Evolutionary conservation across 2,888 invertebrate genomes (phyloP), one percentile per base, ranked within the genome.

Genomic region (Caenorhabditis sp.): DNA sequence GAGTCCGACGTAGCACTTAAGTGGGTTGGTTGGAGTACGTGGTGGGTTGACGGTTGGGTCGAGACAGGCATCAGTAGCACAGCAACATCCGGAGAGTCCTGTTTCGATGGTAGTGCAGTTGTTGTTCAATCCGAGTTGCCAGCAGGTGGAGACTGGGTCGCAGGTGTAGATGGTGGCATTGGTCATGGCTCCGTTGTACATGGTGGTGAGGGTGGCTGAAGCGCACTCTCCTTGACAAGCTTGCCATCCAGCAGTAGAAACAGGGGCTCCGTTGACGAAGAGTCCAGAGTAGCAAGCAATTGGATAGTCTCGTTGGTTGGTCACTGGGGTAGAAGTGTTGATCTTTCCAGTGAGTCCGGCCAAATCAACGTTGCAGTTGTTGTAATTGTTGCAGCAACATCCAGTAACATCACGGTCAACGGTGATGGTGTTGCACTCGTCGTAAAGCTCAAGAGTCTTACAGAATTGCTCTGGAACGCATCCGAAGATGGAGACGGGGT

Each of bases 1-100:
- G 31, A 86, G 56, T 74, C 87, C 87, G 16, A 87, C 87, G 73
- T 80, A 87, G 75, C 87, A 87, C 44, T 77, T 85, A 51, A 86
- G 81, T 41, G 77, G 77, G 75, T 84, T 85, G 47, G 47, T 26
- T 14, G 51, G 86, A 22, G 74, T 80, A 35, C 80, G 61, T 64
- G 80, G 80, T 64, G 85, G 85, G 7, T 12, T 49, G 31, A 74
- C 80, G 38, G 83, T 83, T 41, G 85, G 85, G 49, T 85, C 85
- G 26, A 85, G 63, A 58, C 85, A 85, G 35, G 85, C 85, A 49
- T 85, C 85, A 7, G 82, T 74, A 10, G 74, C 28, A 41, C 85
- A 85, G 44, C 85, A 85, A 68, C 85, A 85, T 76, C 80, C 83
- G 54, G 66, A 61, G 58, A 85, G 81, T 69, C 84, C 84, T 58